Percentiles rank a stretch among this genome's conserved stretches.
Conservation (phyloP, 2,113 vertebrate genomes). For the Apistogramma diplotaenia region DNA sequence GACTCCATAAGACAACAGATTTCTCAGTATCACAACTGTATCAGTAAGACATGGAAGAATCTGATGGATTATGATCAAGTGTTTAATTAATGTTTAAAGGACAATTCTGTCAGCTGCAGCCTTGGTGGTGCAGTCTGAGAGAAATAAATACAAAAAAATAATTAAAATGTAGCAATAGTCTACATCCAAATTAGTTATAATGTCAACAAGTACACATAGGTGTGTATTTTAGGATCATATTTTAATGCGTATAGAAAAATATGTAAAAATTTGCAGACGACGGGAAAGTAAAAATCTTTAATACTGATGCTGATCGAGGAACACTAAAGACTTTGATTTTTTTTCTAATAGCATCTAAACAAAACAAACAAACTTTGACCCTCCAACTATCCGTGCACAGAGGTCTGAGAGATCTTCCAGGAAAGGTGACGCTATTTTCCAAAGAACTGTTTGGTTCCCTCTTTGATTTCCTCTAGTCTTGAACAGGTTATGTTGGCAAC, state of each 20-base stretch:
- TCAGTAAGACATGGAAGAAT: too few relatives aligned
- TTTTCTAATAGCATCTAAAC: too few relatives aligned
- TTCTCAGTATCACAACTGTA: too few relatives aligned
- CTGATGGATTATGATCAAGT: neutral
- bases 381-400: neutral
- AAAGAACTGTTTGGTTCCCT: neutral
- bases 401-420: neutral
- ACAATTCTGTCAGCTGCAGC: neutral
- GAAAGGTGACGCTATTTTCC: neutral
- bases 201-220: neutral
- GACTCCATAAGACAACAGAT: too few relatives aligned
- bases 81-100: neutral
- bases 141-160: neutral
- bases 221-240: neutral
- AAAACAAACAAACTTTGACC: too few relatives aligned
- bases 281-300: neutral
- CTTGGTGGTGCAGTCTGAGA: neutral
- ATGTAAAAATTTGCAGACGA: fast-evolving
- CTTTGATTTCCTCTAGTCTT: too few relatives aligned
- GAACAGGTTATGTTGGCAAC: neutral
- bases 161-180: neutral
- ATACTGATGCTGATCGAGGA: too few relatives aligned
- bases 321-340: too few relatives aligned
- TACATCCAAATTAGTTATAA: neutral
- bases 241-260: neutral